phyloP scores from a whole-genome alignment of 2,797 vertebrate species.

The Microctenopoma steveboyesi region DNA sequence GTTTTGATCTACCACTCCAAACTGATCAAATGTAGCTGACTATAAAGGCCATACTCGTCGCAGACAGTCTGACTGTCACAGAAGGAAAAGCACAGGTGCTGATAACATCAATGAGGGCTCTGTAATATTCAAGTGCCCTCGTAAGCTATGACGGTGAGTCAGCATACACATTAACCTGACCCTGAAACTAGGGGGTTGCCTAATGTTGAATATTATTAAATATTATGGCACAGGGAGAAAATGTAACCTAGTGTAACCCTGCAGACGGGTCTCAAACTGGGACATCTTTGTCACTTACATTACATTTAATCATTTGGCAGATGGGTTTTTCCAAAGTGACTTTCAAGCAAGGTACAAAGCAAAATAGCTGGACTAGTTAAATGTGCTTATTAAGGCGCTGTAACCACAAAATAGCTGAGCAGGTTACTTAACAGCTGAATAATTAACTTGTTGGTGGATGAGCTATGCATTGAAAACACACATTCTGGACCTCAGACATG shows the following conservation, averaged over 20 bases:
- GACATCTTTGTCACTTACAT: no score
- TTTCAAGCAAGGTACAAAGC: no score
- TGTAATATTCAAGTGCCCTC: neutral
- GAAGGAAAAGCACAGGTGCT: conserved; percentile 12
- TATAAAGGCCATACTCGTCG: neutral
- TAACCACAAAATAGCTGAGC: neutral
- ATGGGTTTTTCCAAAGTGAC: no score
- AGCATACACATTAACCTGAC: neutral
- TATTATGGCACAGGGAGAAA: neutral
- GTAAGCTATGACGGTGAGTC: conserved; percentile 5
- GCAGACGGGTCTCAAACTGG: no score
- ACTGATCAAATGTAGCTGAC: conserved; percentile 21
- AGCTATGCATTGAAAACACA: no score
- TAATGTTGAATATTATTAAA: no score
- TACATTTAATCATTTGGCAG: no score
- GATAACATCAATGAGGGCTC: conserved; percentile 1
- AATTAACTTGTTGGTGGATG: no score
- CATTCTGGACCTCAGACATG: no score
- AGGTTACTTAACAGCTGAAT: neutral
- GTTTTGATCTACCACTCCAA: neutral
- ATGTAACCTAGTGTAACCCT: no score
- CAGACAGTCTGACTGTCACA: conserved; percentile 4
- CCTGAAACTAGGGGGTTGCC: neutral
- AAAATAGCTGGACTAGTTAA: neutral
- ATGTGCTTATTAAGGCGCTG: neutral